A percentile compares a stretch with the other conserved stretches of the same genome.
These are phyloP conservation scores for Cettia cetti DNA, from an alignment of 2,113 vertebrate species.

Conservation along the genomic window DNA sequence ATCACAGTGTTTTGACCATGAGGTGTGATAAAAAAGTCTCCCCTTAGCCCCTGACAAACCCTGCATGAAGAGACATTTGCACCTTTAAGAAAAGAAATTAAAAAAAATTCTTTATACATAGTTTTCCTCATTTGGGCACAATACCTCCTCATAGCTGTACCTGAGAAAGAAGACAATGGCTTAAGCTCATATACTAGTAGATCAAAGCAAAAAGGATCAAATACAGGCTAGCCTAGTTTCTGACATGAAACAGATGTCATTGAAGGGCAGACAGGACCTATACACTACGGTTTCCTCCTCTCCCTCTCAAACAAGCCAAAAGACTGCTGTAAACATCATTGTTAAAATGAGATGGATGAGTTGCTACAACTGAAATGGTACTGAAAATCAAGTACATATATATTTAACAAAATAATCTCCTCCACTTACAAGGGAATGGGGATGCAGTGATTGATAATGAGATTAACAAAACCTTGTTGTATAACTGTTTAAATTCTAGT, in stretches of 20 bases:
- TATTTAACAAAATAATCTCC: neutral
- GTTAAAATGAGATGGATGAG: neutral
- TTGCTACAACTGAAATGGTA: neutral
- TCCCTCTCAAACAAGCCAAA: neutral
- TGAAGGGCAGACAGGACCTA: neutral
- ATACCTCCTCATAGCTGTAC: neutral
- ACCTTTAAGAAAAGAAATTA: neutral
- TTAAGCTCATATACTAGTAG: neutral
- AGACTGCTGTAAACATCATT: neutral
- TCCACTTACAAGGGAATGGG: neutral
- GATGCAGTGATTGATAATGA: neutral
- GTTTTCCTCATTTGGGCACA: neutral
- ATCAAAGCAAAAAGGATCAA: neutral
- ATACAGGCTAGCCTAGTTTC: neutral
- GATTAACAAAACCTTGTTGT: neutral
- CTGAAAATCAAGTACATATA: neutral
- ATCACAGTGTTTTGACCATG: neutral
- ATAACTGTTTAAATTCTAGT: neutral
- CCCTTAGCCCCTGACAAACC: neutral
- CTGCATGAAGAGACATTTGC: neutral
- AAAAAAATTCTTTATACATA: neutral
- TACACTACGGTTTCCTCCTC: fast-evolving
- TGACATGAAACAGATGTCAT: neutral
- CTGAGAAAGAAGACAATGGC: neutral
- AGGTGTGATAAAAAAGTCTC: neutral